A percentile compares a stretch with the other conserved stretches of the same genome.
Conservation (phyloP, 2,888 invertebrate species). For the Dryadula phaetusa region DNA sequence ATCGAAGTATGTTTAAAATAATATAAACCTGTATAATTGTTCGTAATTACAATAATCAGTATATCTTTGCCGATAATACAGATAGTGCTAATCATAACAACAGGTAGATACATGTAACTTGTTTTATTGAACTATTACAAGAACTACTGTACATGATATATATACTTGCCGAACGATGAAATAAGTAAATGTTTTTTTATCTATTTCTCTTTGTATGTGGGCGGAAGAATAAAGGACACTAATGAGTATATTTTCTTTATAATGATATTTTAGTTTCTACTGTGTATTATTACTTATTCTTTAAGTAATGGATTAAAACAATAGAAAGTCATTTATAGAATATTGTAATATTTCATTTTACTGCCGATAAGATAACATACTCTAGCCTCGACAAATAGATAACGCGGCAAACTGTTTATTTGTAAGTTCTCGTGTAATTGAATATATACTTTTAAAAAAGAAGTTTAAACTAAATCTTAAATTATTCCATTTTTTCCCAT, state of each 20-base stretch:
- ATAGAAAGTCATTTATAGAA: slow-evolving; percentile 11
- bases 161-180: too few relatives aligned
- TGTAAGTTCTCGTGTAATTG: slow-evolving; percentile 14
- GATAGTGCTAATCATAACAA: background rate
- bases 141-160: background rate
- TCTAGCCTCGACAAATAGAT: slow-evolving; percentile 22
- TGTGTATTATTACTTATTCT: background rate
- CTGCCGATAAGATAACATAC: slow-evolving; percentile 28
- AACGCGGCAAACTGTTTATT: slow-evolving; percentile 16
- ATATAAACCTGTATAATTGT: background rate
- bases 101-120: background rate
- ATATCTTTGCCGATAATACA: background rate
- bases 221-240: background rate
- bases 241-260: background rate
- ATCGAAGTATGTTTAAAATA: background rate
- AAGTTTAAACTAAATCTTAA: background rate
- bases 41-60: slow-evolving; percentile 11
- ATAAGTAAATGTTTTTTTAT: too few relatives aligned
- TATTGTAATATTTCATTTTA: slow-evolving; percentile 15
- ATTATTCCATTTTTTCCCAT: background rate
- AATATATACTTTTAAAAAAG: slow-evolving; percentile 6
- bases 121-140: background rate
- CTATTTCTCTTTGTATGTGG: background rate
- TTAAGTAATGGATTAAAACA: slow-evolving; percentile 11
- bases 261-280: background rate